Base-by-base conservation (phyloP, 2,888 invertebrate genomes). In the Ptychoptera contaminata region DNA sequence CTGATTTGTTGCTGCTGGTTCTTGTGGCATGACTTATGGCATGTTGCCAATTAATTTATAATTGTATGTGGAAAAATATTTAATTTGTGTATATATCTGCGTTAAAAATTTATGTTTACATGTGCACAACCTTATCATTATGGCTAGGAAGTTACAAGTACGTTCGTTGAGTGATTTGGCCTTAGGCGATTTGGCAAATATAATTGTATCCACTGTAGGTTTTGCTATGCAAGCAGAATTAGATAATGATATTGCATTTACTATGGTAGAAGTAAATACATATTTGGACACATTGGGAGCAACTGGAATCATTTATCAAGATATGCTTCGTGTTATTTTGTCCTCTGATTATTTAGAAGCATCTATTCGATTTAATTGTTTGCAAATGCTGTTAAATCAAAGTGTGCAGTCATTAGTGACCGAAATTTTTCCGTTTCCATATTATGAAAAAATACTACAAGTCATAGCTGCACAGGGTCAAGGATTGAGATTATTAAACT, bases 351-450 rank as follows among this genome's bases (percentile, higher is more conserved):
- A 76, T 57, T 61, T 80, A 48, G 80, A 80, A 49, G 79, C 80
- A 2, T 72, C 75, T 1, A 72, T 77, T 53, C 68, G 80, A 55
- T 79, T 74, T 58, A 76, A 70, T 51, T 76, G 79, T 46, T 68
- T 81, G 59, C 70, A 74, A 54, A 65, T 79, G 54, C 59, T 80
- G 47, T 68, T 81, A 45, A 74, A 76, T 56, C 71, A 74, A 49
- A 77, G 77, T 48, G 76, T 81, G 1, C 74, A 75, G 52, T 73
- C 70, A 52, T 59, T 81, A 43, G 72, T 76, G 10, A 79, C 78
- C 1, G 80, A 79, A 35, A 73, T 78, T 40, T 81, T 81, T 61
- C 81, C 81, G 1, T 72, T 74, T 53, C 76, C 74, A n/a, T 81
- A 77, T 60, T 79, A 80, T 58, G 73, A 74, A 48, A 76, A 75